Evolutionary conservation across 2,888 invertebrate species (phyloP).

Genomic region (Spodoptera littoralis): DNA sequence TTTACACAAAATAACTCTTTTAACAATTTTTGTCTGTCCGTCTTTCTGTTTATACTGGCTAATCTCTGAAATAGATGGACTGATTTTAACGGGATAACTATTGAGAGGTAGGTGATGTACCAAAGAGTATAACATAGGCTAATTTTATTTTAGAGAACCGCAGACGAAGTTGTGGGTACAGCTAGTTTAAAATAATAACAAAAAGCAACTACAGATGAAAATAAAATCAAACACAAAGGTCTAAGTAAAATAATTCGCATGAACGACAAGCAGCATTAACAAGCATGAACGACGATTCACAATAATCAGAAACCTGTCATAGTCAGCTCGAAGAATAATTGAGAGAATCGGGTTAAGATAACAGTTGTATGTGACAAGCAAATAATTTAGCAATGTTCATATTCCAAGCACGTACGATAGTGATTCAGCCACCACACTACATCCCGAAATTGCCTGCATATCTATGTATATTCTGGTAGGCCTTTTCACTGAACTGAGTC

Average conservation of each 20-base stretch:
- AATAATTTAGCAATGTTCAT: conserved; percentile 41
- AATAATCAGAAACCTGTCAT: conserved; percentile 33
- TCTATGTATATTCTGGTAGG: conserved; percentile 23
- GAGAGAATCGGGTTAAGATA: conserved; percentile 42
- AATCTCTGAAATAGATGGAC: too few species aligned
- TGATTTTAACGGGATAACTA: too few species aligned
- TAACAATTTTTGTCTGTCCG: too few species aligned
- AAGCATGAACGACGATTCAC: conserved; percentile 11
- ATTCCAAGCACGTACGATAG: conserved; percentile 42
- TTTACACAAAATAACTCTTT: too few species aligned
- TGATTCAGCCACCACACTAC: conserved; percentile 44
- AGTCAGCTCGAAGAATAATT: conserved; percentile 45
- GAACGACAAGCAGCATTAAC: neutral
- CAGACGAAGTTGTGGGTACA: too few species aligned
- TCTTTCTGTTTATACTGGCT: too few species aligned
- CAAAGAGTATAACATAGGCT: too few species aligned
- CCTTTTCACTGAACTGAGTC: conserved; percentile 19
- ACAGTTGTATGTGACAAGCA: conserved; percentile 46
- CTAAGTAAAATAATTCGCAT: neutral
- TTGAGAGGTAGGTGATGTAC: too few species aligned
- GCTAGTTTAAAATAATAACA: too few species aligned
- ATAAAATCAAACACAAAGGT: neutral
- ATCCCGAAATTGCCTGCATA: conserved; percentile 41
- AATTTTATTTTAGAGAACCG: too few species aligned
- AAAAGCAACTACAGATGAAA: neutral